Conservation (phyloP, 2,888 invertebrate species). For the Mythimna vitellina region DNA sequence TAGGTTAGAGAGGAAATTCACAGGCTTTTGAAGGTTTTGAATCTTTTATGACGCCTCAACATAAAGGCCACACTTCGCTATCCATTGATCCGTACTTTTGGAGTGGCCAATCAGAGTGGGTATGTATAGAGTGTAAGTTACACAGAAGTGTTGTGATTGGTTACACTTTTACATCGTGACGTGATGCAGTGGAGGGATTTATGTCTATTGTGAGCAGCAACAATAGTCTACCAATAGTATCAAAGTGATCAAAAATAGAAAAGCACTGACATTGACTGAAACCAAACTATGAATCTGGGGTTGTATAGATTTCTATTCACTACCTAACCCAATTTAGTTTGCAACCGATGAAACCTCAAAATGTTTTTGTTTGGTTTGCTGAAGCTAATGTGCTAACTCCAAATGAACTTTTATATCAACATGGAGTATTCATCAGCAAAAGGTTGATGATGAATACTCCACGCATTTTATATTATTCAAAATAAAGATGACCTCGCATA, state of each 20-base stretch:
- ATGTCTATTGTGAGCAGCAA: background rate
- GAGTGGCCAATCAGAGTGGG: slow-evolving; percentile 12
- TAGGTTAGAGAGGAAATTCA: slow-evolving; percentile 39
- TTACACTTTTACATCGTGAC: background rate
- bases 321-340: no score
- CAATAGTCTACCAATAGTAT: background rate
- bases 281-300: background rate
- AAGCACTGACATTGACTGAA: no score
- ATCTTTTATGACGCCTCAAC: slow-evolving; percentile 40
- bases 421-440: no score
- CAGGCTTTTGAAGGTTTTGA: slow-evolving; percentile 45
- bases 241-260: background rate
- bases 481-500: no score
- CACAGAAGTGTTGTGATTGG: background rate
- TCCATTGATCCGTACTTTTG: slow-evolving; percentile 19
- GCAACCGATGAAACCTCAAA: no score
- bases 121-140: background rate
- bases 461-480: no score
- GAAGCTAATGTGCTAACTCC: no score
- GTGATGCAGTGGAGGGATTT: background rate
- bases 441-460: no score
- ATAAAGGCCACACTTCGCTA: slow-evolving; percentile 20
- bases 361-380: no score
- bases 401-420: no score
- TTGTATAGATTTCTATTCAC: background rate